Percentiles rank a stretch among this genome's conserved stretches.
Evolutionary conservation across 2,113 vertebrate species (phyloP).

Genomic region (Heterochromis multidens): DNA sequence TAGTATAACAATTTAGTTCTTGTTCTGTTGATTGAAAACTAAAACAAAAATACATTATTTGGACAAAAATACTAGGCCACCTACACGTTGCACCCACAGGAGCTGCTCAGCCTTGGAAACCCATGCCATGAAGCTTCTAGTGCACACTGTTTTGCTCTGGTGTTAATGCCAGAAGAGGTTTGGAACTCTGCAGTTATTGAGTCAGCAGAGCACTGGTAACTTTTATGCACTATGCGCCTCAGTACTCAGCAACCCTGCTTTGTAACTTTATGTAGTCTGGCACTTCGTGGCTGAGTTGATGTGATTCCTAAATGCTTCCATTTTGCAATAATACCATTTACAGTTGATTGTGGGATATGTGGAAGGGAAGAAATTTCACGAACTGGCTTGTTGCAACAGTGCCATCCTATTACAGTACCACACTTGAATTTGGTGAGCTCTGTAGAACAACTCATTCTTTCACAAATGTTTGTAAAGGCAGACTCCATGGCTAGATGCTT

Average conservation of each 20-base stretch:
- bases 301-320: background rate
- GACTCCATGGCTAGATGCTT: background rate
- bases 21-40: background rate
- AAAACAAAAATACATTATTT: background rate
- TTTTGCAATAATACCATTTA: background rate
- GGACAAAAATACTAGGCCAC: background rate
- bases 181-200: background rate
- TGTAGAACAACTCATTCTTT: too few relatives aligned
- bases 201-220: background rate
- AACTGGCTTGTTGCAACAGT: too few relatives aligned
- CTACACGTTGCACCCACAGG: background rate
- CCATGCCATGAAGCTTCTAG: background rate
- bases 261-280: background rate
- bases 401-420: too few relatives aligned
- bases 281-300: background rate
- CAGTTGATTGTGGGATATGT: too few relatives aligned
- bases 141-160: background rate
- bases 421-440: too few relatives aligned
- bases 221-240: accelerated
- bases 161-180: background rate
- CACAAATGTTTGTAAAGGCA: background rate
- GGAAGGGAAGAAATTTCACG: too few relatives aligned
- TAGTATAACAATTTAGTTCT: background rate
- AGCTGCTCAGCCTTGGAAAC: background rate
- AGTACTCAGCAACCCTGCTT: background rate